Conservation (phyloP, 2,888 invertebrate species). For the Kryphioiulus occultus region DNA sequence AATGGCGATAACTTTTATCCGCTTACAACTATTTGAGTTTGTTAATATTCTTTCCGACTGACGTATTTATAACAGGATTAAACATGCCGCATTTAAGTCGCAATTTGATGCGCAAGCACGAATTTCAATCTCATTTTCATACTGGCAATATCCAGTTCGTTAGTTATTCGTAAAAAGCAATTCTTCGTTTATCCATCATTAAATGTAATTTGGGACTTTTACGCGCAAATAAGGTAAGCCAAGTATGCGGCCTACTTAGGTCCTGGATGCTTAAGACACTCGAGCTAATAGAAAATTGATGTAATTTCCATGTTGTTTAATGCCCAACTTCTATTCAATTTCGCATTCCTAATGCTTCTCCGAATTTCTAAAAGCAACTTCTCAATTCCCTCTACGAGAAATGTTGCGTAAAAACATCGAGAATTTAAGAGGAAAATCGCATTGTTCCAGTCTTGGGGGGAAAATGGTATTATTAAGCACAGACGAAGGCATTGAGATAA, state of each 20-base stretch:
- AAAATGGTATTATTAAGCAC: not conserved
- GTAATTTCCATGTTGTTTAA: slow-evolving; percentile 17
- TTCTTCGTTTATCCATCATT: not conserved
- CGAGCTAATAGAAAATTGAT: not conserved
- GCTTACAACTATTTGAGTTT: too few relatives aligned
- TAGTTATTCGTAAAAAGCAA: not conserved
- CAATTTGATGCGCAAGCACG: not conserved
- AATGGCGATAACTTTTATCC: too few relatives aligned
- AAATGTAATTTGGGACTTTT: not conserved
- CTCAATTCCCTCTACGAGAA: not conserved
- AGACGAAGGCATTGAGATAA: not conserved
- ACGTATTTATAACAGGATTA: too few relatives aligned
- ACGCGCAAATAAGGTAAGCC: not conserved
- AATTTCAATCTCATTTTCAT: not conserved
- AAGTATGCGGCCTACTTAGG: not conserved
- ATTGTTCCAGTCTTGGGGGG: not conserved
- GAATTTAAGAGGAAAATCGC: not conserved
- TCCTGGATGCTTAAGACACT: not conserved
- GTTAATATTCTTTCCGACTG: too few relatives aligned
- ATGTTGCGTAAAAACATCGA: not conserved
- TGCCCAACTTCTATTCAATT: not conserved
- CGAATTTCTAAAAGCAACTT: slow-evolving; percentile 9
- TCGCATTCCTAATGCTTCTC: not conserved
- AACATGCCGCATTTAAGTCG: not conserved
- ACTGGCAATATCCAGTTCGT: not conserved